Conservation (phyloP, 30 jellyfish, hydroid and myxozoan genomes). For the Pseudorhiza aurosa region DNA sequence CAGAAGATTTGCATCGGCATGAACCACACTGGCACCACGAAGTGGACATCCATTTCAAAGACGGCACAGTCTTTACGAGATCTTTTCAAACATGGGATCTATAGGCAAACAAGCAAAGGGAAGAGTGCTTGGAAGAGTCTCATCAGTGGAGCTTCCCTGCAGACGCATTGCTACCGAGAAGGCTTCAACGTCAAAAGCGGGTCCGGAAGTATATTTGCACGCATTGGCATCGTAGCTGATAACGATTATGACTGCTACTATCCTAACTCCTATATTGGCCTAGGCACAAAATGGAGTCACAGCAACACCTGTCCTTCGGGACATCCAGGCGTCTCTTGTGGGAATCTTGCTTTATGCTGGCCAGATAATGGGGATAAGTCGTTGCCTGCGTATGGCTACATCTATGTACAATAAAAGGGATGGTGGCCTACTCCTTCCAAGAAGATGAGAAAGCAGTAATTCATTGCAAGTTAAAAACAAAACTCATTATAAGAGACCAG, state of each 20-base stretch:
- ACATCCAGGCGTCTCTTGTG: slow-evolving; percentile 18
- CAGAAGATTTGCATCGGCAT: slow-evolving; percentile 30
- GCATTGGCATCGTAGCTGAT: slow-evolving; percentile 34
- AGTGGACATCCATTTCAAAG: slow-evolving; percentile 1
- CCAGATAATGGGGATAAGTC: slow-evolving; percentile 30
- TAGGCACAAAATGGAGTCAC: slow-evolving; percentile 23
- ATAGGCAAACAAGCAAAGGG: slow-evolving; percentile 2
- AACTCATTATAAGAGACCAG: no score
- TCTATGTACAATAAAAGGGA: background rate
- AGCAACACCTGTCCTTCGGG: background rate
- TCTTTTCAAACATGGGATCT: background rate
- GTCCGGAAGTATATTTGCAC: slow-evolving; percentile 16
- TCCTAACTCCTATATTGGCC: slow-evolving; percentile 47
- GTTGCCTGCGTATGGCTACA: slow-evolving; percentile 20
- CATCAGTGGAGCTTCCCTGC: slow-evolving; percentile 32
- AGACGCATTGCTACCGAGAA: slow-evolving; percentile 23
- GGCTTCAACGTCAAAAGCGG: slow-evolving; percentile 33
- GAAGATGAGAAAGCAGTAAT: no score
- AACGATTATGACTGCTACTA: background rate
- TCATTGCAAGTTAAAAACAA: no score
- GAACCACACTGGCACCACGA: background rate
- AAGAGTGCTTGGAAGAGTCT: slow-evolving; percentile 5
- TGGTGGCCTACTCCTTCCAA: no score
- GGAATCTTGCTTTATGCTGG: slow-evolving; percentile 25
- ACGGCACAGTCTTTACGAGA: background rate